These are phyloP conservation scores for Drosophila pseudoananassae DNA, from an alignment of 1,140 invertebrate genomes.

Conservation along the genomic window DNA sequence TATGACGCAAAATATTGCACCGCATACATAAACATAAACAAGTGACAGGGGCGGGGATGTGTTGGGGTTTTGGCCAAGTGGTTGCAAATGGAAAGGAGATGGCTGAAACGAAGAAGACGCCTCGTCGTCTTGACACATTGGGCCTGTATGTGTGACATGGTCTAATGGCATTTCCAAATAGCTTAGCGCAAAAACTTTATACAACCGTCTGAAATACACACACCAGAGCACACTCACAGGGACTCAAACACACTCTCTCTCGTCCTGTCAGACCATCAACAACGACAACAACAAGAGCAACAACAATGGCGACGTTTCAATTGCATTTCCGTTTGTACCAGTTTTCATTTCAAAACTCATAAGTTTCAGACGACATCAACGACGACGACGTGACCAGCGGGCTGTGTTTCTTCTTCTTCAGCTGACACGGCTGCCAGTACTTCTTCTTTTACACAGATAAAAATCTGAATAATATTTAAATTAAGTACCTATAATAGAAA, in stretches of 20 bases:
- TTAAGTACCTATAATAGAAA: no score
- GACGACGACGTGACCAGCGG: constrained; percentile 71
- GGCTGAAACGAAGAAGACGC: constrained; percentile 18
- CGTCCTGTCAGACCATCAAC: constrained; percentile 53
- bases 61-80: not conserved
- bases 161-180: constrained; percentile 80
- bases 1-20: constrained; percentile 77
- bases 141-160: constrained; percentile 56
- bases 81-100: constrained; percentile 12
- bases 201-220: constrained; percentile 52
- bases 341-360: constrained; percentile 83
- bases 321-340: constrained; percentile 82
- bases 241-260: constrained; percentile 29
- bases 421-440: not conserved
- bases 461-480: not conserved
- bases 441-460: constrained; percentile 20
- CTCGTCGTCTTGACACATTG: constrained; percentile 26
- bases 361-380: constrained; percentile 74
- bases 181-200: constrained; percentile 75
- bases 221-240: constrained; percentile 14
- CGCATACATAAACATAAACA: constrained; percentile 75
- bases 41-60: not conserved
- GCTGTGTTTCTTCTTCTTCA: constrained; percentile 23
- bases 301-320: constrained; percentile 80
- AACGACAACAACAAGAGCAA: constrained; percentile 35